A percentile compares a stretch with the other conserved stretches of the same genome.
Conservation (phyloP, 1,140 invertebrate species). For the Lucilia cuprina region DNA sequence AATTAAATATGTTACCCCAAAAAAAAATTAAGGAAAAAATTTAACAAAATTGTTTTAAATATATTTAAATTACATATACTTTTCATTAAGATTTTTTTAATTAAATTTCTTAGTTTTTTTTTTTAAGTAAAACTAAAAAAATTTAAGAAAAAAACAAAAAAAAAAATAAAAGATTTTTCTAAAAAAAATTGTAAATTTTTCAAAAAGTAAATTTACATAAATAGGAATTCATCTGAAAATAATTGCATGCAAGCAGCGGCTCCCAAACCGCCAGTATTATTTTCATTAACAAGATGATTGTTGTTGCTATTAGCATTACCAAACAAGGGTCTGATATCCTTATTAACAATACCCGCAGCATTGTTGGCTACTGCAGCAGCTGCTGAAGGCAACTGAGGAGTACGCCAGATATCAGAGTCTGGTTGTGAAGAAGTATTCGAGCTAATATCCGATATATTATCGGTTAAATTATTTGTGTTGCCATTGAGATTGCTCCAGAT, state of each 20-base stretch:
- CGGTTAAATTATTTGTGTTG: constrained; percentile 1
- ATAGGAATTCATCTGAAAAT: constrained; percentile 68
- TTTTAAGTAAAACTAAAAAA: neutral
- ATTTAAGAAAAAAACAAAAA: neutral
- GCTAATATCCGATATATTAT: constrained; percentile 47
- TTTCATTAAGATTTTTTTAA: neutral
- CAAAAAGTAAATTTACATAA: constrained; percentile 64
- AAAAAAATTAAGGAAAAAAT: constrained; percentile 31
- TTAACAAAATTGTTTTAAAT: constrained; percentile 30
- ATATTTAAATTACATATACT: neutral
- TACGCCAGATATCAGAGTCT: neutral
- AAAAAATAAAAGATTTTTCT: neutral
- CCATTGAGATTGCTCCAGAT: constrained; percentile 44
- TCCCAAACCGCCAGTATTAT: constrained; percentile 52
- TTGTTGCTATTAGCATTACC: constrained; percentile 40
- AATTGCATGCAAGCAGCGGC: constrained; percentile 66
- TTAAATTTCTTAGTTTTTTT: neutral
- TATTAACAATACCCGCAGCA: neutral
- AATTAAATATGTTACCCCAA: constrained; percentile 19
- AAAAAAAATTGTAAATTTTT: constrained; percentile 21
- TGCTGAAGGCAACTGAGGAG: neutral
- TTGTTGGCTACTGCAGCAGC: neutral
- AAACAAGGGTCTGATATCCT: neutral
- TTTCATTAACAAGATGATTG: constrained; percentile 39
- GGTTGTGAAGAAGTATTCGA: constrained; percentile 42